Evolutionary conservation across 2,888 invertebrate species (phyloP).

Genomic region (Apamea anceps): DNA sequence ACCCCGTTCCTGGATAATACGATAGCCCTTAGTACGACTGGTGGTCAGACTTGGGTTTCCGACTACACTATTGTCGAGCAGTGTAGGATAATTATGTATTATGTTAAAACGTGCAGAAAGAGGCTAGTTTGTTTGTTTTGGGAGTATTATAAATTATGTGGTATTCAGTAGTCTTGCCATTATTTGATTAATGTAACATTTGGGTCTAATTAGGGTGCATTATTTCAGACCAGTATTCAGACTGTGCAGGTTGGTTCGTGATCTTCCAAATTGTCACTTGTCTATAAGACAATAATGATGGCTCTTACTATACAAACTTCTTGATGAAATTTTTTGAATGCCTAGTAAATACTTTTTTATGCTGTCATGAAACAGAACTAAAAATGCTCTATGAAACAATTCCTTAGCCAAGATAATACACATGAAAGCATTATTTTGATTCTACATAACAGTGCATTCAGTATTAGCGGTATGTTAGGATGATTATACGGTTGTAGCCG

Average conservation of each 20-base stretch:
- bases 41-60: no score
- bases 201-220: neutral
- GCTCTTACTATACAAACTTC: neutral
- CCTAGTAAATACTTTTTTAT: neutral
- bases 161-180: neutral
- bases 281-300: neutral
- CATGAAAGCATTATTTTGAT: conserved; percentile 1
- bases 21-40: no score
- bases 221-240: neutral
- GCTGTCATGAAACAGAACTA: neutral
- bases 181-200: neutral
- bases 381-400: neutral
- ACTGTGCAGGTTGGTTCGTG: neutral
- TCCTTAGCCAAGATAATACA: neutral
- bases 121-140: no score
- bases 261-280: neutral
- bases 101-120: neutral
- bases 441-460: neutral
- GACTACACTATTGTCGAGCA: neutral
- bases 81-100: neutral
- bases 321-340: neutral
- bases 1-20: no score
- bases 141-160: neutral
- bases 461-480: neutral
- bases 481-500: no score